Conservation (phyloP, 2,888 invertebrate genomes). For the Adelognathus sp. region DNA sequence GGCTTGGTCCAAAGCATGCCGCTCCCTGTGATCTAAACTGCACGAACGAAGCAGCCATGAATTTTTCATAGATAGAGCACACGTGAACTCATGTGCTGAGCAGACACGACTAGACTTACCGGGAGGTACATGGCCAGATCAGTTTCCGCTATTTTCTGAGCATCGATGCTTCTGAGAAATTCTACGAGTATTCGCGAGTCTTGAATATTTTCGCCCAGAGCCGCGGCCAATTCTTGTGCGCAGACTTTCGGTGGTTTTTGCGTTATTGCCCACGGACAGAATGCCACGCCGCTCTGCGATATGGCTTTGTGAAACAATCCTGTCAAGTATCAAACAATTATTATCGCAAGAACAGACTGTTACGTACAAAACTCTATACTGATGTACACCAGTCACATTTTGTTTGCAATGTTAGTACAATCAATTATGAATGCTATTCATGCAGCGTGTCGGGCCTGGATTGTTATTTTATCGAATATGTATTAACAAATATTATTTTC, state of each 20-base stretch:
- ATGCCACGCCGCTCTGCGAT: conserved; percentile 69
- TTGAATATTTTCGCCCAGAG: conserved; percentile 62
- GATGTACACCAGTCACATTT: no score
- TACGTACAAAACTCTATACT: no score
- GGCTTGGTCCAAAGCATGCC: conserved; percentile 61
- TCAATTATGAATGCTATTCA: no score
- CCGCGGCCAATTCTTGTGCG: conserved; percentile 63
- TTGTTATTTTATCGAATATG: no score
- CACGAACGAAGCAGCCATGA: neutral
- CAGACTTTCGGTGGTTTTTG: conserved; percentile 49
- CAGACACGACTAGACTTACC: conserved; percentile 52
- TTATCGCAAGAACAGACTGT: neutral
- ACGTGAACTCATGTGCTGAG: no score
- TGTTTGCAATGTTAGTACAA: no score
- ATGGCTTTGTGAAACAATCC: conserved; percentile 77
- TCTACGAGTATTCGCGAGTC: conserved; percentile 69
- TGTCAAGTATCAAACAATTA: conserved; percentile 43
- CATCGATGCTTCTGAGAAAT: conserved; percentile 69
- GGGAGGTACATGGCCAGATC: conserved; percentile 47
- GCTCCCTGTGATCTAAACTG: conserved; percentile 39
- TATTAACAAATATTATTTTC: no score
- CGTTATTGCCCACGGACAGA: conserved; percentile 67
- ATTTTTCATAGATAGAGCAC: neutral
- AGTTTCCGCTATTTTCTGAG: conserved; percentile 57
- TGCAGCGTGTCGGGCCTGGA: no score